These are phyloP conservation scores for Plemyria rubiginata DNA, from an alignment of 2,888 invertebrate species.

Conservation along the genomic window DNA sequence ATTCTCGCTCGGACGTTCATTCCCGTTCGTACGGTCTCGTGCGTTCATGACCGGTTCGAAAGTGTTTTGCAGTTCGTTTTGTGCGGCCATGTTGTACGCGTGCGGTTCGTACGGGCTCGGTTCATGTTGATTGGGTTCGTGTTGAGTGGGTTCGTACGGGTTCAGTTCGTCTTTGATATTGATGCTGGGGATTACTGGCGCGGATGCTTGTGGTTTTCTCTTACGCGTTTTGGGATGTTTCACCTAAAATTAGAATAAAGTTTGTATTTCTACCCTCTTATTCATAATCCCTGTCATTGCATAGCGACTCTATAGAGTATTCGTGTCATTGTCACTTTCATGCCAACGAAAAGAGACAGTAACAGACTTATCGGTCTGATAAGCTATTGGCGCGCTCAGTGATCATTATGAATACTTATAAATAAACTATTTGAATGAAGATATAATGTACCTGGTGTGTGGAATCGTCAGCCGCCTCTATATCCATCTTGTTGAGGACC, in stretches of 20 bases:
- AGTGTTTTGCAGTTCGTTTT: background rate
- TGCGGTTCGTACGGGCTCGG: background rate
- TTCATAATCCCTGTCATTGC: too few relatives aligned
- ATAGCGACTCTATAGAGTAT: too few relatives aligned
- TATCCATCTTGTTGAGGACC: constrained; percentile 49
- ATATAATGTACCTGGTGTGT: background rate
- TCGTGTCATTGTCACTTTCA: too few relatives aligned
- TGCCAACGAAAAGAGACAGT: too few relatives aligned
- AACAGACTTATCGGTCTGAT: too few relatives aligned
- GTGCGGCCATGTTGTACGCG: background rate
- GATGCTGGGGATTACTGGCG: background rate
- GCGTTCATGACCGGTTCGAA: background rate
- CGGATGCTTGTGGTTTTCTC: constrained; percentile 5
- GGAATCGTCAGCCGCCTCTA: constrained; percentile 4
- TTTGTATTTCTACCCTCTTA: too few relatives aligned
- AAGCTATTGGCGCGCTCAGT: too few relatives aligned
- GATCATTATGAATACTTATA: too few relatives aligned
- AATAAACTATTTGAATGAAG: too few relatives aligned
- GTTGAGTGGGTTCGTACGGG: constrained; percentile 4
- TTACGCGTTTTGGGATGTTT: background rate
- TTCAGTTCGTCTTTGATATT: background rate
- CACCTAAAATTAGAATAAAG: background rate
- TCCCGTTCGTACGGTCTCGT: background rate
- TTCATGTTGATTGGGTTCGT: background rate
- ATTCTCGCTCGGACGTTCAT: background rate